Conservation (phyloP, 30 jellyfish, hydroid and myxozoan genomes). For the Calvadosia cruxmelitensis region DNA sequence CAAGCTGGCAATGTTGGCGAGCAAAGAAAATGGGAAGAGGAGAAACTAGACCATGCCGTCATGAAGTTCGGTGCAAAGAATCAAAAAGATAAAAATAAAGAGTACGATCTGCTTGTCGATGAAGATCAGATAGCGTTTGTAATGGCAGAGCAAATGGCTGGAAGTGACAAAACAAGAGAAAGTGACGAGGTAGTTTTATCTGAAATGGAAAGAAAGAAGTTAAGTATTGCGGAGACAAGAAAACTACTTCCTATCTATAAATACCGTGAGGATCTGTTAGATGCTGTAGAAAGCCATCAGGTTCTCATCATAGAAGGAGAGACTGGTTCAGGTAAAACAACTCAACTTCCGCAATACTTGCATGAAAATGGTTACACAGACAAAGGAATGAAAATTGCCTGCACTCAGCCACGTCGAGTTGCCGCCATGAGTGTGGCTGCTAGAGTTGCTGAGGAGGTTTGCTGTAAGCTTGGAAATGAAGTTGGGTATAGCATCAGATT, state of each 20-base stretch:
- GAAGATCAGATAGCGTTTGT: slow-evolving; percentile 92
- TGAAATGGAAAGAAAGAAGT: slow-evolving; percentile 43
- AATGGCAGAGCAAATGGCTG: slow-evolving; percentile 98
- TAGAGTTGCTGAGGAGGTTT: slow-evolving; percentile 97
- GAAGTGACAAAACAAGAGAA: slow-evolving; percentile 32
- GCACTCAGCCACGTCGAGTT: slow-evolving; percentile 99
- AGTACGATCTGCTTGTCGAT: slow-evolving; percentile 85
- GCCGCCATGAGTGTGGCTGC: slow-evolving; percentile 99
- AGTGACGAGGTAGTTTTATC: slow-evolving; percentile 6
- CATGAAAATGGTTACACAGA: slow-evolving; percentile 94
- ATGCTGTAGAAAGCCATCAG: slow-evolving; percentile 91
- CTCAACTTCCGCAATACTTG: slow-evolving; percentile 96
- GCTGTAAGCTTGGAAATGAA: slow-evolving; percentile 88
- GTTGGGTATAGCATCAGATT: slow-evolving; percentile 98
- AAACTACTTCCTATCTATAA: slow-evolving; percentile 82
- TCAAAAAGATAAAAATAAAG: slow-evolving; percentile 48
- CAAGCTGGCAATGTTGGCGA: slow-evolving; percentile 74
- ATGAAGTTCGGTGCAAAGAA: slow-evolving; percentile 96
- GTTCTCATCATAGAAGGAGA: slow-evolving; percentile 95
- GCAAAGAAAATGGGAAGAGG: slow-evolving; percentile 96
- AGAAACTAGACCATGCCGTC: slow-evolving; percentile 89
- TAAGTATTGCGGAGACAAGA: slow-evolving; percentile 71
- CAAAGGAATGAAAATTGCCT: slow-evolving; percentile 81
- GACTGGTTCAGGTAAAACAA: slow-evolving; percentile 99
- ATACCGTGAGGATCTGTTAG: slow-evolving; percentile 61